phyloP scores from a whole-genome alignment of 2,888 invertebrate genomes.

The Agonopterix alstromeriana region DNA sequence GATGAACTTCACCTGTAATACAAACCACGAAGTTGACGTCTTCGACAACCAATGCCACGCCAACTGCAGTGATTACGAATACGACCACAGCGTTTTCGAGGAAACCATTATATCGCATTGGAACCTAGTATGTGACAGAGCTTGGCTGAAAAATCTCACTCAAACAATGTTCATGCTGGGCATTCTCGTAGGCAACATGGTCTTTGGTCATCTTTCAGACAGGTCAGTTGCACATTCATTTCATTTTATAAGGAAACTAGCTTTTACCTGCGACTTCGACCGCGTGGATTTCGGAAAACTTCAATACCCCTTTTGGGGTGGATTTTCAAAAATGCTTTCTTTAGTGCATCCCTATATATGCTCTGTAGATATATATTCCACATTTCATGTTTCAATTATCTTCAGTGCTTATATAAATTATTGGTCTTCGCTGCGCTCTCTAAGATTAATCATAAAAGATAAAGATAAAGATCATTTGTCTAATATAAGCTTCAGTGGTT shows the following conservation, averaged over 20 bases:
- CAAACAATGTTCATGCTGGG: conserved; percentile 88
- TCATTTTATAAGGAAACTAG: not conserved
- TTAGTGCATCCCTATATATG: too few relatives aligned
- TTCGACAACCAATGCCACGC: conserved; percentile 68
- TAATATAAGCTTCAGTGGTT: too few relatives aligned
- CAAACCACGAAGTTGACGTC: conserved; percentile 25
- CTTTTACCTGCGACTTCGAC: too few relatives aligned
- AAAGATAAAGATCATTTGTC: too few relatives aligned
- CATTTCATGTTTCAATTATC: too few relatives aligned
- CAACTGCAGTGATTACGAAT: conserved; percentile 76
- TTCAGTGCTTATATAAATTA: too few relatives aligned
- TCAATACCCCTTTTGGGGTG: too few relatives aligned
- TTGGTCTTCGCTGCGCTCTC: too few relatives aligned
- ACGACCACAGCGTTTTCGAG: conserved; percentile 80
- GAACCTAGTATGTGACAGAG: conserved; percentile 82
- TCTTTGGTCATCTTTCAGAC: conserved; percentile 86
- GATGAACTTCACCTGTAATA: conserved; percentile 71
- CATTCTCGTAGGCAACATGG: conserved; percentile 83
- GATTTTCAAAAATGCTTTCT: too few relatives aligned
- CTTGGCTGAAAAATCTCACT: conserved; percentile 82
- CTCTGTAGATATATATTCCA: too few relatives aligned
- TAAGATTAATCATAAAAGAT: too few relatives aligned
- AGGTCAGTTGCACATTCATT: conserved; percentile 63
- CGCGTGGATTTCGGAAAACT: too few relatives aligned
- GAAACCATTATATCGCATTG: conserved; percentile 86